Percentiles rank a stretch among this genome's conserved stretches.
These are phyloP conservation scores for Cliona cf. orientalis DNA, from an alignment of 37 sponge, comb jelly and placozoan genomes.

Conservation along the genomic window DNA sequence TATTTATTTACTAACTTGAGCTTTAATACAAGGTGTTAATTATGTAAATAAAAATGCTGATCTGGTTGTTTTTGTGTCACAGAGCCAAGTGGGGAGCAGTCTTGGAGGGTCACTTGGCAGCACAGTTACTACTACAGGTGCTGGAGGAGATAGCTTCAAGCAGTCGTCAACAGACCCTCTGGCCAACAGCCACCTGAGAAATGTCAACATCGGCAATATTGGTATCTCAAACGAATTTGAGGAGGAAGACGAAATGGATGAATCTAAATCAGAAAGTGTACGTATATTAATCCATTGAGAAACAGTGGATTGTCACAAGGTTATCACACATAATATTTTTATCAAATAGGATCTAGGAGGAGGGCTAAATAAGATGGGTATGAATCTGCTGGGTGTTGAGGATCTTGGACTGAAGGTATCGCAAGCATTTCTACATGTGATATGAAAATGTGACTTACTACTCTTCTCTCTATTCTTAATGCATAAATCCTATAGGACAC, in stretches of 20 bases:
- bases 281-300: neutral
- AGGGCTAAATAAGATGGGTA: conserved; percentile 34
- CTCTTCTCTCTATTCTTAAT: neutral
- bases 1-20: neutral
- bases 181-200: neutral
- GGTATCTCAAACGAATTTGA: conserved; percentile 74
- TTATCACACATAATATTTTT: neutral
- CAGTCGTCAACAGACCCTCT: neutral
- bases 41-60: too few species aligned
- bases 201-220: conserved; percentile 7
- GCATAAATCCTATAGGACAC: neutral
- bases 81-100: conserved; percentile 9
- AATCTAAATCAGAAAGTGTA: conserved; percentile 32
- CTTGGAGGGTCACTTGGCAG: neutral
- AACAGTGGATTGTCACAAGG: neutral
- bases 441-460: neutral
- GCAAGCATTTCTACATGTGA: neutral
- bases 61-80: neutral
- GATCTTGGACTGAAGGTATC: conserved; percentile 47
- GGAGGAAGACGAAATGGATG: conserved; percentile 65
- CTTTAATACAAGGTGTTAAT: too few species aligned
- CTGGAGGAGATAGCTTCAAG: neutral
- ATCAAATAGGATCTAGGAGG: neutral
- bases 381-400: conserved; percentile 23
- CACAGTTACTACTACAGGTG: neutral